A percentile compares a stretch with the other conserved stretches of the same genome.
These are phyloP conservation scores for Thalpophila matura DNA, from an alignment of 2,888 invertebrate genomes.

Conservation along the genomic window DNA sequence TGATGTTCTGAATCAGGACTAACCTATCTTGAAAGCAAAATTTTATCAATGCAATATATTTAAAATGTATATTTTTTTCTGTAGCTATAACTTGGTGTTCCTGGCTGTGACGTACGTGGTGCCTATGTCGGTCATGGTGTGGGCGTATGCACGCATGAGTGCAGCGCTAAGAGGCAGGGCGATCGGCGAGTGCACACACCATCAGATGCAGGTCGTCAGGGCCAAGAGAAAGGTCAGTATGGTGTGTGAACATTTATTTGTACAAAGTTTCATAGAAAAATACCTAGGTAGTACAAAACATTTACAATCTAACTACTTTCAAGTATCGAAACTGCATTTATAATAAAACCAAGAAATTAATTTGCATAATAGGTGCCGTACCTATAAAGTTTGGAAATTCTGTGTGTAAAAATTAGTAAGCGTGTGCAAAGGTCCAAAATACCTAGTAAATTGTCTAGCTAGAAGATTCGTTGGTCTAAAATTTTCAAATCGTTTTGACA, in stretches of 20 bases:
- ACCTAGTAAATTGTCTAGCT: background rate
- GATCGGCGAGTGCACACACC: slow-evolving; percentile 96
- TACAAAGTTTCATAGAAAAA: background rate
- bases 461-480: background rate
- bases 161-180: slow-evolving; percentile 95
- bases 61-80: too few relatives aligned
- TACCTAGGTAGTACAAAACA: background rate
- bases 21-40: too few relatives aligned
- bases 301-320: background rate
- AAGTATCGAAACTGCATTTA: background rate
- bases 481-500: slow-evolving; percentile 31
- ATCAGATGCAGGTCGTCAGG: slow-evolving; percentile 95
- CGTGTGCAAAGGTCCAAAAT: background rate
- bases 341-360: background rate
- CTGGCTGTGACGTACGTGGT: slow-evolving; percentile 95
- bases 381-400: background rate
- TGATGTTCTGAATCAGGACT: too few relatives aligned
- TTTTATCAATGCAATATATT: too few relatives aligned
- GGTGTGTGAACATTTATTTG: background rate
- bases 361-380: background rate
- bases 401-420: background rate
- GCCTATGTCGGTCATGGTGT: slow-evolving; percentile 95
- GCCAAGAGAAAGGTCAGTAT: slow-evolving; percentile 94
- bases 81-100: slow-evolving; percentile 96
- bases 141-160: slow-evolving; percentile 96